A percentile compares a stretch with the other conserved stretches of the same genome.
Conservation (phyloP, 2,888 invertebrate genomes). For the Perizoma affinitatum region DNA sequence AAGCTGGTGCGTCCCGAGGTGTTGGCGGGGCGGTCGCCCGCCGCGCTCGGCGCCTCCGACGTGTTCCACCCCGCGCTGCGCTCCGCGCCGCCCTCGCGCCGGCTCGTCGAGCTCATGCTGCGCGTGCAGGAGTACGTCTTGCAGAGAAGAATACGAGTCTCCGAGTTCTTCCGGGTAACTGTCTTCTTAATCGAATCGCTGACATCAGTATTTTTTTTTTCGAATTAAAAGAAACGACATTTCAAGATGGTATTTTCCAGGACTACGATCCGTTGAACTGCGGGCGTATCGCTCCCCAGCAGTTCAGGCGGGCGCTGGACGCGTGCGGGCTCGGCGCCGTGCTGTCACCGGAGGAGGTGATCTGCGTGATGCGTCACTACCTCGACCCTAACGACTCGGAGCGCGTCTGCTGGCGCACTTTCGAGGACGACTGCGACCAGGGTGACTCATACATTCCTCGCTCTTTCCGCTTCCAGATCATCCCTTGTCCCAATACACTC, state of each 20-base stretch:
- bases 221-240: too few relatives aligned
- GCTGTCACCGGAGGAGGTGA: constrained; percentile 85
- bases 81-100: constrained; percentile 73
- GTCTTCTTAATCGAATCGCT: too few relatives aligned
- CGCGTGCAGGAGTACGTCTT: constrained; percentile 87
- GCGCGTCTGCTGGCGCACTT: constrained; percentile 89
- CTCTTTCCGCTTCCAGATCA: not conserved
- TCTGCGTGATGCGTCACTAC: constrained; percentile 87
- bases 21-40: constrained; percentile 73
- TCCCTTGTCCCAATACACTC: too few relatives aligned
- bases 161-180: constrained; percentile 87
- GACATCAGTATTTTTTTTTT: too few relatives aligned
- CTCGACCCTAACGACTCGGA: constrained; percentile 88
- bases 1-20: constrained; percentile 88
- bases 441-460: constrained; percentile 66
- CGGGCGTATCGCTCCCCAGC: constrained; percentile 87
- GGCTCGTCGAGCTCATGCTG: constrained; percentile 82
- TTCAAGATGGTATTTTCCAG: constrained; percentile 60
- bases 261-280: constrained; percentile 88
- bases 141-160: constrained; percentile 86
- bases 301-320: constrained; percentile 89
- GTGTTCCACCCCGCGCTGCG: constrained; percentile 86
- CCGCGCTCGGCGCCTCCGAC: constrained; percentile 71
- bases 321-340: constrained; percentile 85
- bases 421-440: constrained; percentile 91